Base-by-base conservation (phyloP, 1,140 invertebrate genomes). In the Artemia franciscana region DNA sequence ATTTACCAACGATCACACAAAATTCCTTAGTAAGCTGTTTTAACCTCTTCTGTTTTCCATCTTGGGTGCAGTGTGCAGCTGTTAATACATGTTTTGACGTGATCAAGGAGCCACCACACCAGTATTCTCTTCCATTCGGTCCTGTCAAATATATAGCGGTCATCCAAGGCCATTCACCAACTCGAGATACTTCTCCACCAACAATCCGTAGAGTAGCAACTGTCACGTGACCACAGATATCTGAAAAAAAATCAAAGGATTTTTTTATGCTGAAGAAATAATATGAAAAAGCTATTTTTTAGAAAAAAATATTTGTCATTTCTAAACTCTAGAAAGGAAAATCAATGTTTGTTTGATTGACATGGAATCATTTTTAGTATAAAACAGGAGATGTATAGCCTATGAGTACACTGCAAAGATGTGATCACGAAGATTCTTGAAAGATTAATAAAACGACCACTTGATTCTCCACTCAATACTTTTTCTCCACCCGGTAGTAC, bases 111-210 rank as follows among this genome's bases (percentile, higher is more conserved):
- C 89, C 91, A 0, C 90, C 91, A 68, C 91, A 94, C 86, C 89
- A 93, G 74, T 93, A 93, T 74, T 93, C 90, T 0, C 84, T 86
- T 18, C 86, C 78, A 65, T 84, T 79, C 26, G 83, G 82, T 5
- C 88, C 87, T 68, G 90, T 86, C 24, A 93, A 76, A 69, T 87
- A 92, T 65, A 94, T 89, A 1, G 90, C 90, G 1, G 86, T 89
- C 86, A 91, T 89, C 89, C 89, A 92, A 0, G 89, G 88, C 86
- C 87, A 91, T 56, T 83, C 57, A 3, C 88, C 88, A 0, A 85
- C 81, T 7, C 82, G 75, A 0, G 87, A 79, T 70, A 88, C 85
- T 28, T 86, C 82, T n/a, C 89, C 89, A 0, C 89, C 88, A 0
- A 91, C 88, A 12, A 92, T 86, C 18, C 89, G 79, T 67, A 84